A percentile compares a stretch with the other conserved stretches of the same genome.
phyloP scores from a whole-genome alignment of 1,140 invertebrate species.

The Macrobrachium nipponense region DNA sequence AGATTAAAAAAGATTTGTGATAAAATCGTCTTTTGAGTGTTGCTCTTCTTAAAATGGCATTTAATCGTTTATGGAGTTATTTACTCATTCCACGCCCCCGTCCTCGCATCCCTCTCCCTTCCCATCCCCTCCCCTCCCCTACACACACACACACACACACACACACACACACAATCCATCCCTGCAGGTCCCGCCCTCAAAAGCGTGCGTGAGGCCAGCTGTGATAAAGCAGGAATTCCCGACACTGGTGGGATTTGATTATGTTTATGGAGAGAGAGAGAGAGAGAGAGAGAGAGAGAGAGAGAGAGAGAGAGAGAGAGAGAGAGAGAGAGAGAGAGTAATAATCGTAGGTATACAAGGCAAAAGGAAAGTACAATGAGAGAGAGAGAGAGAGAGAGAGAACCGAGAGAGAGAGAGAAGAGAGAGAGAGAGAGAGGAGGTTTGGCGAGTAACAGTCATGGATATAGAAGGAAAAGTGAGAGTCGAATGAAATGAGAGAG shows the following conservation, averaged over 20 bases:
- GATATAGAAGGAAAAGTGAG: no score
- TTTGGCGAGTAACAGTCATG: not conserved
- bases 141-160: not conserved
- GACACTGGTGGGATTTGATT: not conserved
- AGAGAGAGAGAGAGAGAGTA: not conserved
- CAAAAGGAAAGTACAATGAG: not conserved
- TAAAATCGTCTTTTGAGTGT: no score
- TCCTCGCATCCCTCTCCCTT: not conserved
- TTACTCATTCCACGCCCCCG: not conserved
- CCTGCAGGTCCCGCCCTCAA: not conserved
- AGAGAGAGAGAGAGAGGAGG: not conserved
- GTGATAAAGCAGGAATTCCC: no score
- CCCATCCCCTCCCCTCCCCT: not conserved
- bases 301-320: not conserved
- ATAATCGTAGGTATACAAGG: not conserved
- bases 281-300: conserved; percentile 16
- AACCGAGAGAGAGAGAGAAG: not conserved
- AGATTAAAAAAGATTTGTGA: no score
- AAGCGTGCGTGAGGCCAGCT: not conserved
- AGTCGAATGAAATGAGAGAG: not conserved
- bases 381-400: not conserved
- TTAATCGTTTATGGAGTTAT: no score
- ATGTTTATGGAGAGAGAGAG: not conserved
- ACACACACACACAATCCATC: not conserved
- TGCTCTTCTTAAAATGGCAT: no score